phyloP scores from a whole-genome alignment of 2,113 vertebrate genomes.

The Caretta caretta region DNA sequence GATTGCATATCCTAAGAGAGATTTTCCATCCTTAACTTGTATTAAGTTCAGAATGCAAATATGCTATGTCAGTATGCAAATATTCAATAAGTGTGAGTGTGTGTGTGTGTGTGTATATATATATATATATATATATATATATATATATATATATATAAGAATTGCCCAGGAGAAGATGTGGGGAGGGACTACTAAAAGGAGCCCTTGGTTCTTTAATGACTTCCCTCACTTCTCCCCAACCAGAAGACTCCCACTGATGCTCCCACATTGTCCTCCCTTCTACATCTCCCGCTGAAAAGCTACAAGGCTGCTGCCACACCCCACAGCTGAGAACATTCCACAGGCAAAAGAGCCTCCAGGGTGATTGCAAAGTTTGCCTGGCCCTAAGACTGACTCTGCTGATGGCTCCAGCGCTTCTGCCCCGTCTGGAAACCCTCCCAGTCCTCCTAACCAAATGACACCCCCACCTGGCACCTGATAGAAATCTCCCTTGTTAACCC shows the following conservation, averaged over 20 bases:
- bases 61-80: background rate
- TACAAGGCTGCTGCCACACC: background rate
- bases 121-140: background rate
- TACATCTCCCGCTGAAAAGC: background rate
- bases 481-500: background rate
- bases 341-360: no score
- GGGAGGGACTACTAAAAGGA: background rate
- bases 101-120: no score
- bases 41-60: constrained; percentile 20
- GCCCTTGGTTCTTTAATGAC: fast-evolving
- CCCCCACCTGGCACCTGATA: background rate
- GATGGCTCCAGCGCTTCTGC: background rate
- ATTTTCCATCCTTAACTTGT: constrained; percentile 17
- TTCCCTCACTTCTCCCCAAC: background rate
- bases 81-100: background rate
- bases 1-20: constrained; percentile 4
- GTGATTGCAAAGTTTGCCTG: fast-evolving
- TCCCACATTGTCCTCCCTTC: background rate
- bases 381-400: background rate
- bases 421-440: background rate
- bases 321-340: background rate
- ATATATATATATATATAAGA: background rate
- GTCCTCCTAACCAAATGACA: background rate
- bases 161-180: background rate
- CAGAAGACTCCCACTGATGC: background rate